These are phyloP conservation scores for Rhyacophila evoluta DNA, from an alignment of 2,888 invertebrate genomes.

Conservation along the genomic window DNA sequence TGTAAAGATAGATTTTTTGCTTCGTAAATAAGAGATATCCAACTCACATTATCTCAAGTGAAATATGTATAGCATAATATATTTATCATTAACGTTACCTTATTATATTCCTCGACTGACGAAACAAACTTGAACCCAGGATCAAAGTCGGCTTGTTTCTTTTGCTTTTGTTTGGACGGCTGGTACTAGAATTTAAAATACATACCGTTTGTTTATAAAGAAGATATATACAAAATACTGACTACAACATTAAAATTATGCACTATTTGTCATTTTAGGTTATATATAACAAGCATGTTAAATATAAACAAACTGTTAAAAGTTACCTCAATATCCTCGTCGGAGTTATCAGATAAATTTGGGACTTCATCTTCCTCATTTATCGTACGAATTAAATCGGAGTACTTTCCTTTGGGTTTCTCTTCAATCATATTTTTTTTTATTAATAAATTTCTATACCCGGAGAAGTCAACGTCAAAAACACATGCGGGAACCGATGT, in stretches of 20 bases:
- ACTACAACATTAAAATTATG: conserved; percentile 3
- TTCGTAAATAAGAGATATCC: no score
- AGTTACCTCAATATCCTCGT: conserved; percentile 81
- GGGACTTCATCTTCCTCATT: conserved; percentile 85
- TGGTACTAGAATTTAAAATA: conserved; percentile 74
- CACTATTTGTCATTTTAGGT: conserved; percentile 35
- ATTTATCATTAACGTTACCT: no score
- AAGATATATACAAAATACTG: not conserved
- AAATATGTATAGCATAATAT: no score
- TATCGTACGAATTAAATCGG: conserved; percentile 81
- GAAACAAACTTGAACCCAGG: conserved; percentile 85
- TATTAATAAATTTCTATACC: no score
- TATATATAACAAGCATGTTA: conserved; percentile 16
- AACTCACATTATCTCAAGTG: no score
- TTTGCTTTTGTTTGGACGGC: conserved; percentile 82
- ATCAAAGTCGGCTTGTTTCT: conserved; percentile 81
- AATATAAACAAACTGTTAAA: conserved; percentile 52
- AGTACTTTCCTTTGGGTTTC: conserved; percentile 35
- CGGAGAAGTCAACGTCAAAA: no score
- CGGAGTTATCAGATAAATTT: conserved; percentile 83
- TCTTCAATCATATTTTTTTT: conserved; percentile 41
- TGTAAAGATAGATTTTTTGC: no score
- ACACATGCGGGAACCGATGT: no score
- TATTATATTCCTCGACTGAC: conserved; percentile 82
- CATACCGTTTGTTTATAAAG: no score